Evolutionary conservation across 2,797 vertebrate species (phyloP).

Genomic region (Crocidura indochinensis): DNA sequence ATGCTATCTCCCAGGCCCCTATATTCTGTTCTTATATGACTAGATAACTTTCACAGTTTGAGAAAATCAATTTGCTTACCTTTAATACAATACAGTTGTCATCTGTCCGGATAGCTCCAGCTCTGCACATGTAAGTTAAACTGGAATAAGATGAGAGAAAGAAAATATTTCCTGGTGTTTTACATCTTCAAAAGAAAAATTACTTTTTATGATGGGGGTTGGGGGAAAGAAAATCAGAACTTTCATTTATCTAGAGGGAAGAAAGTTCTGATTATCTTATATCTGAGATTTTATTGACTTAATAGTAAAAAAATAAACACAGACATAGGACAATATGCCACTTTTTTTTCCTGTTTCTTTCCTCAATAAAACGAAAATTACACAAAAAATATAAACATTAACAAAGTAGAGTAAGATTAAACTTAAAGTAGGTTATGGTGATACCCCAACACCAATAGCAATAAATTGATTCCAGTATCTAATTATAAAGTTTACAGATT

Average conservation of each 20-base stretch:
- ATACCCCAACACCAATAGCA: neutral
- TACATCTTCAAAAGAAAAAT: conserved; percentile 55
- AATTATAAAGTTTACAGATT: neutral
- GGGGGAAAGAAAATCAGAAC: neutral
- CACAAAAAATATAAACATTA: conserved; percentile 21
- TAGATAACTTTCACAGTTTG: conserved; percentile 38
- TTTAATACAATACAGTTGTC: conserved; percentile 96
- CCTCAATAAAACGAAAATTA: conserved; percentile 2
- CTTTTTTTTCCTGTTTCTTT: conserved; percentile 26
- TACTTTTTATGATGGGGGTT: conserved; percentile 19
- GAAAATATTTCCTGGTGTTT: neutral
- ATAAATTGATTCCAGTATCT: conserved; percentile 19
- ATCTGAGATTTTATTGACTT: neutral
- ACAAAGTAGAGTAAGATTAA: conserved; percentile 3
- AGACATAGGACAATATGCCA: neutral
- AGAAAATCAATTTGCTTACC: conserved; percentile 89
- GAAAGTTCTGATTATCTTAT: conserved; percentile 45
- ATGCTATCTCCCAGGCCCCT: too few relatives aligned
- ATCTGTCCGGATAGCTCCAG: conserved; percentile 97
- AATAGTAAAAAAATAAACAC: too few relatives aligned
- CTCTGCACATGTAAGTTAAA: conserved; percentile 99
- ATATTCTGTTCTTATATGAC: conserved; percentile 5
- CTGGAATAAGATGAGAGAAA: conserved; percentile 90
- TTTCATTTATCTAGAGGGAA: conserved; percentile 36
- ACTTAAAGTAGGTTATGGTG: conserved; percentile 30